These are phyloP conservation scores for Zosterops hypoxanthus DNA, from an alignment of 2,113 vertebrate species.

Conservation along the genomic window DNA sequence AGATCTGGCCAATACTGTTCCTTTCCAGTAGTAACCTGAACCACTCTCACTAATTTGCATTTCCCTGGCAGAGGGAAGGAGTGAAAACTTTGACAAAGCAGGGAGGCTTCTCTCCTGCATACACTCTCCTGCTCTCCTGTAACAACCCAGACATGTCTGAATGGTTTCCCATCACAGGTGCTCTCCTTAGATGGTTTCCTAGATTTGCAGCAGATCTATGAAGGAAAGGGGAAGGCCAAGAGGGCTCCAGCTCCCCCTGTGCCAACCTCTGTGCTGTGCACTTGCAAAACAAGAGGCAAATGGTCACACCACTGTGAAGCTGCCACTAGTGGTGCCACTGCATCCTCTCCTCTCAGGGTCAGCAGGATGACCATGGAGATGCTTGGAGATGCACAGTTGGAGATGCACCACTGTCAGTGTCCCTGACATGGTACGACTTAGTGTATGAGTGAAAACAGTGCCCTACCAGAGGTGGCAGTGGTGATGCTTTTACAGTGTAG, in stretches of 20 bases:
- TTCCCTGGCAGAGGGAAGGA: not conserved
- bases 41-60: not conserved
- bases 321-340: not conserved
- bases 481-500: not conserved
- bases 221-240: not conserved
- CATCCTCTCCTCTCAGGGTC: not conserved
- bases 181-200: not conserved
- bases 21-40: not conserved
- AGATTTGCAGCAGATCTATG: not conserved
- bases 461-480: not conserved
- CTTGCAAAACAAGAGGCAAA: not conserved
- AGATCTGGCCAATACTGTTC: not conserved
- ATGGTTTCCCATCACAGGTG: not conserved
- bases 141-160: not conserved
- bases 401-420: not conserved
- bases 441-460: not conserved
- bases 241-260: not conserved
- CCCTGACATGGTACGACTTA: not conserved
- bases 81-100: not conserved
- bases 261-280: not conserved
- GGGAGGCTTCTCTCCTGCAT: not conserved
- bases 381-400: not conserved
- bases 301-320: not conserved
- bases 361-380: not conserved
- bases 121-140: not conserved